Evolutionary conservation across 2,113 vertebrate species (phyloP), one percentile per base, ranked within the genome.

Genomic region (Narcine bancroftii): DNA sequence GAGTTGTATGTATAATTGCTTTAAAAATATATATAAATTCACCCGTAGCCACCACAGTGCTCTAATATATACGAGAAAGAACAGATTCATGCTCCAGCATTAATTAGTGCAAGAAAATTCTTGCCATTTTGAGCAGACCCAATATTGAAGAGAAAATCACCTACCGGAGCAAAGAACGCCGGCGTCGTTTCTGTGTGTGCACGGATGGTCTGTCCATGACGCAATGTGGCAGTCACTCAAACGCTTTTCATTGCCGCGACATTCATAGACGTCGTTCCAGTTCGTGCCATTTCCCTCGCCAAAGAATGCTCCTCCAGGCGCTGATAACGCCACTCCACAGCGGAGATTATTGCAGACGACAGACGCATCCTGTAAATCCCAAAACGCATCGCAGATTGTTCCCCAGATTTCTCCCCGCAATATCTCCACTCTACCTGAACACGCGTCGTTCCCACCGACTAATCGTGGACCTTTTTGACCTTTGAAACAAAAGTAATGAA

Each of bases 371-470:
- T n/a, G n/a, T n/a, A n/a, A n/a, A n/a, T n/a, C n/a, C n/a, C n/a
- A n/a, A n/a, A n/a, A n/a, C n/a, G n/a, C n/a, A n/a, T n/a, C n/a
- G n/a, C n/a, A n/a, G n/a, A n/a, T 11, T 21, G 92, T 92, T 11
- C 47, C 47, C 92, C 92, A 92, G 69, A 29, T 92, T 10, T 95
- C 93, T 3, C 93, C 93, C 39, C 94, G 92, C 53, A 95, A 94
- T 81, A 97, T 92, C 94, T 96, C 92, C 0, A 96, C 93, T 9
- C 94, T 93, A 50, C 96, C 96, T 26, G 96, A 96, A 87, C 96
- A 97, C 29, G 93, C 92, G 19, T 94, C 93, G 24, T 47, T 15
- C 45, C 76, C 76, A 79, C 76, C 76, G 29, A 79, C 42, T 47
- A 79, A 47, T 29, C 76, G 42, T 2, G 76, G 76, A 3, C 42